Conservation (phyloP, 2,797 vertebrate species). For the Lacerta viridis region DNA sequence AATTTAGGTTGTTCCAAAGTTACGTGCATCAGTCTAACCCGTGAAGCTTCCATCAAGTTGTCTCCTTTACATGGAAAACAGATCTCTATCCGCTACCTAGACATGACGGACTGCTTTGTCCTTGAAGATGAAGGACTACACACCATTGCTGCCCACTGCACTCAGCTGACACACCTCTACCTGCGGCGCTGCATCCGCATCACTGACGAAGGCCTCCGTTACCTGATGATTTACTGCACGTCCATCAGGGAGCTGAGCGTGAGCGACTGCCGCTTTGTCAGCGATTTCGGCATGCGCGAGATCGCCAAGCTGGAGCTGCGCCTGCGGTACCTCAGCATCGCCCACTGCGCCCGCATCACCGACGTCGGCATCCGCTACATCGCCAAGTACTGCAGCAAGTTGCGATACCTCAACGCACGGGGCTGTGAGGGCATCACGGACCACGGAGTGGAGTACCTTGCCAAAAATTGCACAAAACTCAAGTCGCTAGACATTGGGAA, state of each 20-base stretch:
- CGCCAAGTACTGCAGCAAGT: slow-evolving; percentile 93
- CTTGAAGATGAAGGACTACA: slow-evolving; percentile 97
- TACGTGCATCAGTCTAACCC: slow-evolving; percentile 95
- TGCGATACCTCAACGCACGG: slow-evolving; percentile 91
- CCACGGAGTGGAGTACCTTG: slow-evolving; percentile 94
- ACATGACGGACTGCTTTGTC: slow-evolving; percentile 99
- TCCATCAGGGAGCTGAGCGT: slow-evolving; percentile 93
- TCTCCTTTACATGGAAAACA: slow-evolving; percentile 95
- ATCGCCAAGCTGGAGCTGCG: slow-evolving; percentile 95
- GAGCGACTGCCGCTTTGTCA: slow-evolving; percentile 94
- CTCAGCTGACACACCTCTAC: slow-evolving; percentile 95
- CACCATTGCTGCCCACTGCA: slow-evolving; percentile 96
- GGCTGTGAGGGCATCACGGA: slow-evolving; percentile 98
- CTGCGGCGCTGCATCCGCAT: slow-evolving; percentile 94
- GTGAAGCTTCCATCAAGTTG: slow-evolving; percentile 93
- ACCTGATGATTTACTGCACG: slow-evolving; percentile 94
- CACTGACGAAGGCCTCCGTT: slow-evolving; percentile 94
- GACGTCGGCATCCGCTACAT: slow-evolving; percentile 97
- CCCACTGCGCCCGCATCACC: slow-evolving; percentile 95
- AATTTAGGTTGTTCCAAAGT: slow-evolving; percentile 95
- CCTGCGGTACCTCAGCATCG: slow-evolving; percentile 95
- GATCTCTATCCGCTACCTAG: slow-evolving; percentile 96
- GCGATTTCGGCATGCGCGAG: slow-evolving; percentile 95
- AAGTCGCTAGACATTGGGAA: slow-evolving; percentile 97
- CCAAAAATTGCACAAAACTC: slow-evolving; percentile 95